These are phyloP conservation scores for Dicyrtoma fusca DNA, from an alignment of 2,888 invertebrate genomes.

Conservation along the genomic window DNA sequence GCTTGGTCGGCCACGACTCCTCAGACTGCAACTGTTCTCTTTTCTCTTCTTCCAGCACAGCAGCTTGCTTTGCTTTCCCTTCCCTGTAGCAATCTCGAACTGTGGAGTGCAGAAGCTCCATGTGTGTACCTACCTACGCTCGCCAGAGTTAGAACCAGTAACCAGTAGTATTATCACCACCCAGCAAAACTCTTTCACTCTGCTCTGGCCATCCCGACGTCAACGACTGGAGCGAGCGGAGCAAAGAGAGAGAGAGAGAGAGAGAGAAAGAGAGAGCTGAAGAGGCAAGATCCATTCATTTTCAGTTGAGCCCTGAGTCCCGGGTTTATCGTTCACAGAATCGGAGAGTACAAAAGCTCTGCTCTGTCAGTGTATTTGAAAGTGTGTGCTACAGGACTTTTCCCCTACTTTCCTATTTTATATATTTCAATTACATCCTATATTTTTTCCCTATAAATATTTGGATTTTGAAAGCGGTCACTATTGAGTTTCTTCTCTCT, in stretches of 20 bases:
- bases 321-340: constrained; percentile 32
- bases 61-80: constrained; percentile 13
- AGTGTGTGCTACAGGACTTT: not conserved
- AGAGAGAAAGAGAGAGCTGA: constrained; percentile 11
- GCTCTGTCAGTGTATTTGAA: not conserved
- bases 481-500: too few relatives aligned
- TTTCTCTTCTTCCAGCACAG: constrained; percentile 20
- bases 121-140: too few relatives aligned
- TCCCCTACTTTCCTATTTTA: not conserved
- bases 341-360: constrained; percentile 17
- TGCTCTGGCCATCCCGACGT: not conserved
- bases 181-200: constrained; percentile 16
- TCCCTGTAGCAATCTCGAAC: not conserved
- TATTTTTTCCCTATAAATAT: not conserved
- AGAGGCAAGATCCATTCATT: constrained; percentile 22
- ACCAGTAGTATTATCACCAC: constrained; percentile 25
- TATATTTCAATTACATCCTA: not conserved
- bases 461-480: not conserved
- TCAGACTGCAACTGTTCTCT: constrained; percentile 11
- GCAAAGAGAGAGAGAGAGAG: not conserved
- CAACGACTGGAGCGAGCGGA: not conserved
- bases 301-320: constrained; percentile 34
- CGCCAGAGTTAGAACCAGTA: too few relatives aligned
- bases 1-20: constrained; percentile 13
- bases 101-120: too few relatives aligned